Percentiles rank a stretch among this genome's conserved stretches.
These are phyloP conservation scores for Nyctalus aviator DNA, from an alignment of 2,797 vertebrate species.

Conservation along the genomic window DNA sequence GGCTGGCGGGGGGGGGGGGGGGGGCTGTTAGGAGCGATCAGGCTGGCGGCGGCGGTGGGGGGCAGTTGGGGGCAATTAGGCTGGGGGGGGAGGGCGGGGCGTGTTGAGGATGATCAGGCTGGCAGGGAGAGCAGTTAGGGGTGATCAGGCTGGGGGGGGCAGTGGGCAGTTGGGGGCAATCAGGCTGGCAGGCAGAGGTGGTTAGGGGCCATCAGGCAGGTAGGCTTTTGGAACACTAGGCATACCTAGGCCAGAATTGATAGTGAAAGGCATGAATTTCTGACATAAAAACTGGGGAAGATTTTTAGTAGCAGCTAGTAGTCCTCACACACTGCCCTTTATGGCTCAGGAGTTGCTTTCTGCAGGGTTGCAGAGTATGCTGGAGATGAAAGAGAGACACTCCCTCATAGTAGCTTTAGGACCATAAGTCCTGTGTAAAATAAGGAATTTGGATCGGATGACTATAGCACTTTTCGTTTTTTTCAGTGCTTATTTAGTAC, in stretches of 20 bases:
- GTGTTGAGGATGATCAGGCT: too few relatives aligned
- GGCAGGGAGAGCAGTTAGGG: too few relatives aligned
- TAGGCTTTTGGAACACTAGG: conserved; percentile 63
- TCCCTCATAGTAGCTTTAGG: neutral
- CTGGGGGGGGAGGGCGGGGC: too few relatives aligned
- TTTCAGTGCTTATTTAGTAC: conserved; percentile 37
- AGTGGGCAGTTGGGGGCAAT: too few relatives aligned
- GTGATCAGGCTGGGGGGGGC: too few relatives aligned
- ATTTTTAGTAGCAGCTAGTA: conserved; percentile 66
- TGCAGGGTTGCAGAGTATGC: conserved; percentile 3
- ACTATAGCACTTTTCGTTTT: neutral
- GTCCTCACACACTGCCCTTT: conserved; percentile 43
- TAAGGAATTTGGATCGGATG: conserved; percentile 25
- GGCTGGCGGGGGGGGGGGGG: accelerated
- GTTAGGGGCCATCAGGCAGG: neutral
- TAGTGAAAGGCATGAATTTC: conserved; percentile 67
- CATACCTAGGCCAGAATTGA: conserved; percentile 29
- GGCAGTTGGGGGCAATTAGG: too few relatives aligned
- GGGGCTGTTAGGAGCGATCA: too few relatives aligned
- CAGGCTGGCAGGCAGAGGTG: too few relatives aligned
- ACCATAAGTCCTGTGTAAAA: conserved; percentile 5
- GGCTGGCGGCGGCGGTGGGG: too few relatives aligned
- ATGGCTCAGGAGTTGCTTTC: conserved; percentile 57
- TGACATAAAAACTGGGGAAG: conserved; percentile 57
- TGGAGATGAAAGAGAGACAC: conserved; percentile 6